phyloP scores from a whole-genome alignment of 2,888 invertebrate genomes.

The Drosophila koepferae region DNA sequence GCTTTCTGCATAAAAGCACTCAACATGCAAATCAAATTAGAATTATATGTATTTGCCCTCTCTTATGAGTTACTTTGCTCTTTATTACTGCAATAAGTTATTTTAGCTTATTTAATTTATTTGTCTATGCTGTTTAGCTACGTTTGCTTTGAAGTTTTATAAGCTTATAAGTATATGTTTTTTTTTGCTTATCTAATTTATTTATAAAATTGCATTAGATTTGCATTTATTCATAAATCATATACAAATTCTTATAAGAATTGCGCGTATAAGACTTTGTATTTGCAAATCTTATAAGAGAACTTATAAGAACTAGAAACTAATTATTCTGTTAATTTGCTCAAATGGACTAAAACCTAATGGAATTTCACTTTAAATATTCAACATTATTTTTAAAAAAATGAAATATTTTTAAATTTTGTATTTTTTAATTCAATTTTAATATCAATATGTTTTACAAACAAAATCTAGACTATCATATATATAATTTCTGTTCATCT shows the following conservation, averaged over 20 bases:
- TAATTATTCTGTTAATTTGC: no score
- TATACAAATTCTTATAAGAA: background rate
- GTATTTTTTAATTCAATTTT: background rate
- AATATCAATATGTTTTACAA: slow-evolving; percentile 52
- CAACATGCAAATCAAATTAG: background rate
- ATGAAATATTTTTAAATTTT: background rate
- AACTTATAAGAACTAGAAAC: no score
- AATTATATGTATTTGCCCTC: background rate
- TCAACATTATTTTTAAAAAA: background rate
- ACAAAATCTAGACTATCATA: slow-evolving; percentile 27
- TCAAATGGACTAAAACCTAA: no score
- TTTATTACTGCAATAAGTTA: background rate
- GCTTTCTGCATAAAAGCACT: background rate
- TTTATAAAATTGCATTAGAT: background rate
- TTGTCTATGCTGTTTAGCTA: no score
- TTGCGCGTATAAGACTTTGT: no score
- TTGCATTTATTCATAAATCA: background rate
- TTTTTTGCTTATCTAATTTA: background rate
- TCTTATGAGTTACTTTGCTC: background rate
- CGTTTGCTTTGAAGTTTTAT: background rate
- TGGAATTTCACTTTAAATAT: no score
- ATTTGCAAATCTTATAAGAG: no score
- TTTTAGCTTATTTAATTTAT: background rate
- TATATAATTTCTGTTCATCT: background rate
- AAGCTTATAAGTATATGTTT: background rate